phyloP scores from a whole-genome alignment of 2,113 vertebrate genomes.

The Stigmatopora argus region DNA sequence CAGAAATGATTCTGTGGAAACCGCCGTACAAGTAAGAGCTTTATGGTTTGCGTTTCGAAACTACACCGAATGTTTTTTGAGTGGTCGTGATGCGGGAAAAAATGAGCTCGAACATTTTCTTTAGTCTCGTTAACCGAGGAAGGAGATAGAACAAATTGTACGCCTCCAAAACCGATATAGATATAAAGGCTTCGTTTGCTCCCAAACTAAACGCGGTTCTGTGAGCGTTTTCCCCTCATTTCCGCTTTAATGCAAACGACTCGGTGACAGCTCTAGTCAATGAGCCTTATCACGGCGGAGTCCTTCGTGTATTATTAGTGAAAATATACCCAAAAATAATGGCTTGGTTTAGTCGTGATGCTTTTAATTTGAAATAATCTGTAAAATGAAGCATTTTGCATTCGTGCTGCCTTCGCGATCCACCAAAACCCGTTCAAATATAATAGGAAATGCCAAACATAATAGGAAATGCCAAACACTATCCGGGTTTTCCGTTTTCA shows the following conservation, averaged over 20 bases:
- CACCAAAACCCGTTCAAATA: neutral
- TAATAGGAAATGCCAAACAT: neutral
- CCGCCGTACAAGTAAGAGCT: slow-evolving; percentile 50
- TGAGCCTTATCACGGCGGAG: neutral
- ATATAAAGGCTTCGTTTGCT: neutral
- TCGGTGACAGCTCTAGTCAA: slow-evolving; percentile 53
- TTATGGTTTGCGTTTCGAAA: neutral
- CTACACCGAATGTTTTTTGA: neutral
- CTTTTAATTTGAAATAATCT: neutral
- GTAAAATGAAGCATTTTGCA: no score
- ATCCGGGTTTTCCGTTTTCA: neutral
- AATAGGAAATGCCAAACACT: neutral
- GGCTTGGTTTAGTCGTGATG: neutral
- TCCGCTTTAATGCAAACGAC: neutral
- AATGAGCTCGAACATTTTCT: slow-evolving; percentile 14
- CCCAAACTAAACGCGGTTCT: neutral
- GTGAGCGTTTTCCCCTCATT: neutral
- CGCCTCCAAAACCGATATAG: slow-evolving; percentile 3
- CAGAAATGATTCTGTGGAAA: slow-evolving; percentile 45
- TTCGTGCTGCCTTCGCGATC: neutral
- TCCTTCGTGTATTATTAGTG: neutral
- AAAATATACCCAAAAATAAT: neutral
- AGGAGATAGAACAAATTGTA: slow-evolving; percentile 27
- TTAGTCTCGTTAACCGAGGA: slow-evolving; percentile 13
- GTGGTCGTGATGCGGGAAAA: neutral